These are phyloP conservation scores for Eonycteris spelaea DNA, from an alignment of 2,113 vertebrate genomes.

Conservation along the genomic window DNA sequence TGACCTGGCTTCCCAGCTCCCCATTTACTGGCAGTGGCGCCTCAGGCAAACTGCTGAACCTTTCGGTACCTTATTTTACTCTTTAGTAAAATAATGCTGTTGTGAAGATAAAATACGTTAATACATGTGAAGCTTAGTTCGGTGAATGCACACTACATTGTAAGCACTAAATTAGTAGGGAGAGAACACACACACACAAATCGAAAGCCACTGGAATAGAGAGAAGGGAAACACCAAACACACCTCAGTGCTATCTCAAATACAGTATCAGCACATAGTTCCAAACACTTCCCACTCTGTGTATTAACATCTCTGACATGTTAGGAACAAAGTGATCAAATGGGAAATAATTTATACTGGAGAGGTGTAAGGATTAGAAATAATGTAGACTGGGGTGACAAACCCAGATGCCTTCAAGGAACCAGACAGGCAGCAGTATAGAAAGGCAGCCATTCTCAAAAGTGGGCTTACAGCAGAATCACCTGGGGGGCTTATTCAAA, in stretches of 20 bases:
- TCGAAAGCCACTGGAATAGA: not conserved
- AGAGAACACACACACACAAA: not conserved
- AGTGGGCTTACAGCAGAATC: not conserved
- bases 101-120: not conserved
- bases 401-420: not conserved
- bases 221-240: too few relatives aligned
- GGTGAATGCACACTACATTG: rapidly evolving
- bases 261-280: not conserved
- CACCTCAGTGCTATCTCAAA: not conserved
- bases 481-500: not conserved
- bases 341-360: too few relatives aligned
- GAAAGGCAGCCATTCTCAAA: not conserved
- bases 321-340: not conserved
- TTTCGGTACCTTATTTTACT: not conserved
- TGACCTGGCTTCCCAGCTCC: not conserved
- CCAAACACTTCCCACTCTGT: not conserved
- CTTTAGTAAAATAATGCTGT: not conserved
- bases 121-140: not conserved
- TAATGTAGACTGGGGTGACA: not conserved
- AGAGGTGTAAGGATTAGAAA: not conserved
- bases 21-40: not conserved
- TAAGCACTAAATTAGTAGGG: not conserved
- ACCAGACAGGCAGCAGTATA: not conserved
- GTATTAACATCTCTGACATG: not conserved
- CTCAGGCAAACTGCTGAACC: not conserved